Percentiles rank a stretch among this genome's conserved stretches.
Conservation (phyloP, 2,113 vertebrate species). For the Geothlypis trichas region DNA sequence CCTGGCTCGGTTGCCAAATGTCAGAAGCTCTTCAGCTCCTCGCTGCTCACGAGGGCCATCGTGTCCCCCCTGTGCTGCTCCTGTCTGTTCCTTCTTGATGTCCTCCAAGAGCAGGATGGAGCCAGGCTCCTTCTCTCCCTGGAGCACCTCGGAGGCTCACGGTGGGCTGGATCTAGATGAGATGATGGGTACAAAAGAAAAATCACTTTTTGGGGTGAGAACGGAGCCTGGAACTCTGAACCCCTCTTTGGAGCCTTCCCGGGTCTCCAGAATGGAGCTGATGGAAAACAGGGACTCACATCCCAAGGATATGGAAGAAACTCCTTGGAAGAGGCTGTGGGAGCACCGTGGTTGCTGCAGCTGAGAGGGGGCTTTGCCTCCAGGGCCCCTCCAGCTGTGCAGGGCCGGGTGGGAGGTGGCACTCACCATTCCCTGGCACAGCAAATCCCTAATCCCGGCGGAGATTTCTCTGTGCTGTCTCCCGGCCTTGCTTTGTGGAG, state of each 20-base stretch:
- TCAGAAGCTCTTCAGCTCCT: background rate
- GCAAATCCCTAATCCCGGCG: background rate
- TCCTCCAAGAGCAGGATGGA: background rate
- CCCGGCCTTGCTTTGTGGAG: conserved; percentile 28
- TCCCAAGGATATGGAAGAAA: background rate
- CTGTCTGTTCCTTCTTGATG: background rate
- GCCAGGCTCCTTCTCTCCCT: background rate
- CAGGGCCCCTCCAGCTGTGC: background rate
- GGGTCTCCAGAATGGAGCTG: background rate
- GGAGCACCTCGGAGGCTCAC: accelerated
- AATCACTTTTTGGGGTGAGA: accelerated
- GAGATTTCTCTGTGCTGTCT: background rate
- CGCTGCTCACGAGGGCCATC: accelerated
- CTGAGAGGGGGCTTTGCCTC: background rate
- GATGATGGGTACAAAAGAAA: background rate
- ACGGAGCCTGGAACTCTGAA: accelerated
- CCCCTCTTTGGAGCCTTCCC: background rate
- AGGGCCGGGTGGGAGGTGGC: background rate
- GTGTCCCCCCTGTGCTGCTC: background rate
- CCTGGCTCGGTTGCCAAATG: background rate
- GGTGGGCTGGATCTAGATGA: background rate
- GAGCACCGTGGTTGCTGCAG: background rate
- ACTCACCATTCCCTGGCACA: background rate
- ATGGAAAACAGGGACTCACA: background rate
- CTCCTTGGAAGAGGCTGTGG: background rate